These are phyloP conservation scores for Rhadina sibilatrix DNA, from an alignment of 2,113 vertebrate genomes.

Conservation along the genomic window DNA sequence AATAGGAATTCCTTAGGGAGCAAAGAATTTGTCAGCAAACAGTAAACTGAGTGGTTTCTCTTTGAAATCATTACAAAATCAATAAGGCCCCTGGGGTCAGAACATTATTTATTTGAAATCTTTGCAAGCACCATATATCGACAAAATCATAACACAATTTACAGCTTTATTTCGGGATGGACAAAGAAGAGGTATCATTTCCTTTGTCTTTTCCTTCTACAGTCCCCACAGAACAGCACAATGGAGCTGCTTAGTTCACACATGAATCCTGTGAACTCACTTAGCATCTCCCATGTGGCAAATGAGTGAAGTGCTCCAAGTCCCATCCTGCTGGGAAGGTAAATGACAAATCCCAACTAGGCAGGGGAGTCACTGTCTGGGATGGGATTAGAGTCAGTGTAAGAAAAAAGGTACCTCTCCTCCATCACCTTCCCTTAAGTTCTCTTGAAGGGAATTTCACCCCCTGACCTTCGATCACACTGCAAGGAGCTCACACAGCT, in stretches of 20 bases:
- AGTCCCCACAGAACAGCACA: background rate
- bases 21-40: constrained; percentile 58
- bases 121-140: constrained; percentile 13
- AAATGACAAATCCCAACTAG: background rate
- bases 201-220: background rate
- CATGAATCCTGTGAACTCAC: background rate
- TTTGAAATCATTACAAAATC: constrained; percentile 72
- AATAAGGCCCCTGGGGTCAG: constrained; percentile 43
- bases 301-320: background rate
- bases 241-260: background rate
- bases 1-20: constrained; percentile 47
- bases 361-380: background rate
- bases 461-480: background rate
- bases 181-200: background rate
- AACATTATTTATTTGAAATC: constrained; percentile 59
- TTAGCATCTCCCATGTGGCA: background rate
- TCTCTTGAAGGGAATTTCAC: background rate
- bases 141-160: constrained; percentile 51
- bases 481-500: background rate
- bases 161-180: background rate
- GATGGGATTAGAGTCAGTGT: background rate
- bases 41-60: constrained; percentile 54
- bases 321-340: background rate
- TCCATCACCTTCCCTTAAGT: background rate
- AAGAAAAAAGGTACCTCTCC: background rate